Evolutionary conservation across 2,113 vertebrate genomes (phyloP), one percentile per base, ranked within the genome.

Genomic region (Delphinus delphis): DNA sequence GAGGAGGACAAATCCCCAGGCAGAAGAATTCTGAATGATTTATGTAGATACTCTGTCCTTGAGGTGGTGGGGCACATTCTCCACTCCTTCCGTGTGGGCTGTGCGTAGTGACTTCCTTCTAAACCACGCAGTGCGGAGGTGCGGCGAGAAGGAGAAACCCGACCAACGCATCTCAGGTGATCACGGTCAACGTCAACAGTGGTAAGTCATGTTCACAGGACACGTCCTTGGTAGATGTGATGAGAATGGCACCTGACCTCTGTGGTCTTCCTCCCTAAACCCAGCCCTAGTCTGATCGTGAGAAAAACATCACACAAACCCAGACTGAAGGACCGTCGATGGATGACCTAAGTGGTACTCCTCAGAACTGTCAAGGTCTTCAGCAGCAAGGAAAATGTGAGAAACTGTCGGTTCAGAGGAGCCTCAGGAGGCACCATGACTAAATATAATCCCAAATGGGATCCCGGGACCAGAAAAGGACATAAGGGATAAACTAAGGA

Each of bases 111-210:
- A 25, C 17, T 15, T 23, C 41, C 41, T 76, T 10, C n/a, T 6
- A 1, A 4, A 23, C 28, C 9, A 55, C 1, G 0, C 10, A 3
- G 47, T 0, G 31, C 4, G 13, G 60, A 38, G 25, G 26, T 0
- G 3, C 1, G 26, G 3, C 1, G 8, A 33, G 44, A 28, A 8
- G 50, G 10, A 58, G 73, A 31, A 28, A 10, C 47, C 65, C 0
- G 26, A 25, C 8, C 1, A 3, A 4, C 14, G 3, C 1, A 1
- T 4, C 41, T 47, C 12, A 1, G 38, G 63, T 1, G 26, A 14
- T 2, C 6, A 2, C 6, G 8, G 81, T 36, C 80, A 20, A 17
- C 1, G 0, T 0, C 9, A 7, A n/a, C 5, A 3, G 12, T 2
- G 21, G 36, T 1, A 8, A 26, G 18, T 33, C 63, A n/a, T 0